Evolutionary conservation across 2,797 vertebrate genomes (phyloP).

Genomic region (Neosilurus mollespiculum): DNA sequence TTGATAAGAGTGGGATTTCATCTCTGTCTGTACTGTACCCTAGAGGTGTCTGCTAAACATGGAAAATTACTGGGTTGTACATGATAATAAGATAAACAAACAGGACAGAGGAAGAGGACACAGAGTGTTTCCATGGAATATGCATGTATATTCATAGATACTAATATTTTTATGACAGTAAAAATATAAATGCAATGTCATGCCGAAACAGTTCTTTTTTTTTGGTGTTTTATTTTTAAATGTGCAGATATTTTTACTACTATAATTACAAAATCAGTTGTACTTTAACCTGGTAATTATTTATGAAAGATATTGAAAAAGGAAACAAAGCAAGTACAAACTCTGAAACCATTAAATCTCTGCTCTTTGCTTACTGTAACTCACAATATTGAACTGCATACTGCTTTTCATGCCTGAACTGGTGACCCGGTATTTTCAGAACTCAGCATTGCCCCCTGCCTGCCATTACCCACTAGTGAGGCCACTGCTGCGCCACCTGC

Average conservation of each 20-base stretch:
- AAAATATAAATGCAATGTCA: neutral
- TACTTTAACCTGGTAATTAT: constrained; percentile 5
- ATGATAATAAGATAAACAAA: neutral
- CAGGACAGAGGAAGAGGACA: neutral
- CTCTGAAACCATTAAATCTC: neutral
- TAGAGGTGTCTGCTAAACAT: too few relatives aligned
- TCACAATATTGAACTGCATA: constrained; percentile 6
- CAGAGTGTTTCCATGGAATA: neutral
- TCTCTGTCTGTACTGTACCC: too few relatives aligned
- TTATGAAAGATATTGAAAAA: neutral
- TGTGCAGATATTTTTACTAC: neutral
- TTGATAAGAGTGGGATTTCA: too few relatives aligned
- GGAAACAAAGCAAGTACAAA: neutral
- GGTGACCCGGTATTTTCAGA: constrained; percentile 61
- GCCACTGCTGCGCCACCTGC: constrained; percentile 73
- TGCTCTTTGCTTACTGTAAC: neutral
- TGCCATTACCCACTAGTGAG: constrained; percentile 79
- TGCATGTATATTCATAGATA: neutral
- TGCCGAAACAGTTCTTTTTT: neutral
- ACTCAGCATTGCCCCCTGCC: constrained; percentile 60
- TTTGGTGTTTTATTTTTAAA: neutral
- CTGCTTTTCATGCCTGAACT: constrained; percentile 14
- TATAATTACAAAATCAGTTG: neutral
- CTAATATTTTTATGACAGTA: neutral
- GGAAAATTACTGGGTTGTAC: too few relatives aligned